Conservation (phyloP, 92 coral and sea anemone genomes). For the Phenganax stokvisi region DNA sequence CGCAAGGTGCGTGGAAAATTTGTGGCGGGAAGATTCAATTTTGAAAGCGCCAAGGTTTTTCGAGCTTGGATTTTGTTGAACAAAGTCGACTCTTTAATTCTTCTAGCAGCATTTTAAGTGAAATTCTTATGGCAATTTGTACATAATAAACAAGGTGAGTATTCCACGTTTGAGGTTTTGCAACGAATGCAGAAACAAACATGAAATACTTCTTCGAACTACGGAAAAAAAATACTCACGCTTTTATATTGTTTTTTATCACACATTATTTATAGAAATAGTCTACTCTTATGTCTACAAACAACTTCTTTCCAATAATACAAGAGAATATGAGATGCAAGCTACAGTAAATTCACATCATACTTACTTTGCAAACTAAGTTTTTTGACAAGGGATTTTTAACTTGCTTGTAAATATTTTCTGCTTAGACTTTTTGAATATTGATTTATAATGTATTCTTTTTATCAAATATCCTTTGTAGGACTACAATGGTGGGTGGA, state of each 20-base stretch:
- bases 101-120: neutral
- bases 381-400: no score
- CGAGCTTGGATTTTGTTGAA: neutral
- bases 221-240: neutral
- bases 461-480: neutral
- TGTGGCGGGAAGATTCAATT: constrained; percentile 10
- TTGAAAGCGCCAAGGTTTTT: neutral
- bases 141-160: neutral
- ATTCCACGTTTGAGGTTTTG: neutral
- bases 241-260: no score
- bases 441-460: neutral
- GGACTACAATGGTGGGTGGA: neutral
- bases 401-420: no score
- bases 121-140: neutral
- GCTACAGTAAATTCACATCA: no score
- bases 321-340: no score
- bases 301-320: no score
- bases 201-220: neutral
- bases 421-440: neutral
- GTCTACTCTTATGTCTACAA: no score
- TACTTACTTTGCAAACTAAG: no score
- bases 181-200: neutral
- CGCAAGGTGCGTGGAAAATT: constrained; percentile 14
- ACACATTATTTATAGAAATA: no score
- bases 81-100: neutral